Evolutionary conservation across 2,113 vertebrate genomes (phyloP).

Genomic region (Phrynosoma platyrhinos): DNA sequence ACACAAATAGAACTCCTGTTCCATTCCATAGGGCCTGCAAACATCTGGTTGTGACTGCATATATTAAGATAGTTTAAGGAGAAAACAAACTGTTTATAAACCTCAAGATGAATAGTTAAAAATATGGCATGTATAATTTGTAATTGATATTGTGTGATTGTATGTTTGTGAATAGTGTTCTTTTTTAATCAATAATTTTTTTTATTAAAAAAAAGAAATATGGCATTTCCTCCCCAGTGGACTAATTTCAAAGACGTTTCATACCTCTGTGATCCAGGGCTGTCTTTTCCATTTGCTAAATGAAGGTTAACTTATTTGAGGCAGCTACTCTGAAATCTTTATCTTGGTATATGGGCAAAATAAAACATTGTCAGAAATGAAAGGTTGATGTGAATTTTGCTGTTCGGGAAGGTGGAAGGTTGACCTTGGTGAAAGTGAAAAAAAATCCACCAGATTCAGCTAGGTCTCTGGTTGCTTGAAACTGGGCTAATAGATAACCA

Average conservation of each 20-base stretch:
- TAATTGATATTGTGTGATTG: no score
- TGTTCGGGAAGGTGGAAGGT: neutral
- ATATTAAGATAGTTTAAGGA: neutral
- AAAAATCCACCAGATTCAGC: neutral
- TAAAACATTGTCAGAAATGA: neutral
- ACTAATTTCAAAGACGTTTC: constrained; percentile 11
- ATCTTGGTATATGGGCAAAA: constrained; percentile 9
- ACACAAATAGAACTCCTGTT: neutral
- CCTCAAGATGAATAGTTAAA: neutral
- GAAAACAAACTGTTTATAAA: neutral
- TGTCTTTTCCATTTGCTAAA: constrained; percentile 20
- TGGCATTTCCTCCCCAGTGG: neutral
- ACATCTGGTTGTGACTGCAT: neutral
- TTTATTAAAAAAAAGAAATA: no score
- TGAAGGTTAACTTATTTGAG: constrained; percentile 4
- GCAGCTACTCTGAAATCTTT: constrained; percentile 17
- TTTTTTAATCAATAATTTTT: no score
- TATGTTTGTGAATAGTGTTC: no score
- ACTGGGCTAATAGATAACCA: neutral
- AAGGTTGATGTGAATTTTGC: constrained; percentile 19
- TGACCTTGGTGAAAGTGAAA: constrained; percentile 5
- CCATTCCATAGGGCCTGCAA: neutral
- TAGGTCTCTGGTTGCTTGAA: neutral
- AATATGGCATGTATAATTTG: neutral
- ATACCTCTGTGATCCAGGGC: neutral